phyloP scores from a whole-genome alignment of 2,113 vertebrate genomes.

The Sylvia atricapilla region DNA sequence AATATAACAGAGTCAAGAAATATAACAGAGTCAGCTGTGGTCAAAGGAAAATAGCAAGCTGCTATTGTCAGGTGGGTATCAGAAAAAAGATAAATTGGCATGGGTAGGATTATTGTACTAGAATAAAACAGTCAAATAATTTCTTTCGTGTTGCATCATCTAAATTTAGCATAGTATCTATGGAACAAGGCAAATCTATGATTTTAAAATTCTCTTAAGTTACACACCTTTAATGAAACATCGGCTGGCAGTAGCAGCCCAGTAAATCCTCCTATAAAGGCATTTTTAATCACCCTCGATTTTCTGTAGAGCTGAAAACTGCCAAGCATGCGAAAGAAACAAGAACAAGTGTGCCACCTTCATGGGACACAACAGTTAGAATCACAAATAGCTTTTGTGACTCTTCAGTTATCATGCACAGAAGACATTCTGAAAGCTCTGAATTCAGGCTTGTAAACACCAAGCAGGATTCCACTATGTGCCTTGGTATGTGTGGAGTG shows the following conservation, averaged over 20 bases:
- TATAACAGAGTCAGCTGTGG: not conserved
- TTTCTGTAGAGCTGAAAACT: not conserved
- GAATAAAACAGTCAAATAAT: not conserved
- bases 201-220: not conserved
- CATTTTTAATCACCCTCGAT: not conserved
- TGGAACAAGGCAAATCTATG: not conserved
- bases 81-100: not conserved
- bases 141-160: not conserved
- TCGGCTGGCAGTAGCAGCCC: not conserved
- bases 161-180: not conserved
- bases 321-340: not conserved
- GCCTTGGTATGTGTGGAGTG: not conserved
- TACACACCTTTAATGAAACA: not conserved
- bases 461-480: not conserved
- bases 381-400: not conserved
- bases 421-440: not conserved
- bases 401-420: not conserved
- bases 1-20: too few species aligned
- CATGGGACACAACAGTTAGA: rapidly evolving
- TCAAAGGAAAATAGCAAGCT: not conserved
- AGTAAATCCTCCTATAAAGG: not conserved
- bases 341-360: not conserved
- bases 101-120: not conserved
- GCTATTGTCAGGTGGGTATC: not conserved
- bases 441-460: not conserved